Base-by-base conservation (phyloP, 2,888 invertebrate genomes). In the Lasius platythorax region DNA sequence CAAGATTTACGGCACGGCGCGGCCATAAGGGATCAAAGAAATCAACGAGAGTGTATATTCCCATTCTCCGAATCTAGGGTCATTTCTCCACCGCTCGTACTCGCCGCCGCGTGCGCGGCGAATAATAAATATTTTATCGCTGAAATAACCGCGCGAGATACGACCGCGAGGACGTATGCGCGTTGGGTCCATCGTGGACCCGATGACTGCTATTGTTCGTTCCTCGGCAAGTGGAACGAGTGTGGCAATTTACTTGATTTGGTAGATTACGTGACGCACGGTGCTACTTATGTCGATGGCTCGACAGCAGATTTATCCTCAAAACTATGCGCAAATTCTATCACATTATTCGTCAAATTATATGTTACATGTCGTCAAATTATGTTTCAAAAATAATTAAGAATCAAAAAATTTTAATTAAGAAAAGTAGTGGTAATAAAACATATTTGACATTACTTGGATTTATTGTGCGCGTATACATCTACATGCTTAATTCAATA, bases 101-200 rank as follows among this genome's bases (percentile, higher is more conserved):
- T 61, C 37, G 33, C 72, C 76, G 53, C 72, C 46, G 30, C 66
- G 66, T 43, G 50, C 18, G n/a, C n/a, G 18, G 50, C 50, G 76
- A 63, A 53, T 88, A 90, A 91, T 93, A 92, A 92, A 92, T 93
- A 92, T 91, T 92, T 92, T 90, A 93, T 92, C 91, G 85, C 53
- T 40, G 84, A 88, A 89, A 90, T 89, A 90, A 88, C 88, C 78
- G 76, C 64, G 79, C 75, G 67, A 89, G 83, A 90, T 87, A 90
- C 79, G 83, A 73, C 64, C 30, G 74, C 33, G 4, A 15, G 40
- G 2, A 70, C 46, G 11, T 66, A 33, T 53, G n/a, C 58, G 28
- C 46, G 11, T 37, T 73, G 73, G 73, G 40, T 40, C 64, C 68
- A 18, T 64, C 37, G 40, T 53, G 40, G 23, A 4, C 33, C 3